A percentile compares a stretch with the other conserved stretches of the same genome.
Conservation (phyloP, 2,797 vertebrate species). For the Steatocranus sp. region DNA sequence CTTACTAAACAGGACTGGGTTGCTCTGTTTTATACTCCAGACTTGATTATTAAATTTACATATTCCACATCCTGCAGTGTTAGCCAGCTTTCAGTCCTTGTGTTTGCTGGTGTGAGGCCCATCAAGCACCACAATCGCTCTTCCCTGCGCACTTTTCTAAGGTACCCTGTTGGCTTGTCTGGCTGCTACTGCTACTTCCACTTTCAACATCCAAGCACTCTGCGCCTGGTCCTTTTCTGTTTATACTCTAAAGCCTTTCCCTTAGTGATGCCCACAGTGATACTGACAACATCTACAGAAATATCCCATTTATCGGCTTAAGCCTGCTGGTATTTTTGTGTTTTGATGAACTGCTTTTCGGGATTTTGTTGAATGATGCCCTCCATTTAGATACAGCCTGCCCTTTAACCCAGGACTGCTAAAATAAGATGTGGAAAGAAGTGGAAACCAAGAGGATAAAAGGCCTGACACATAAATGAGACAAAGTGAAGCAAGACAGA, state of each 20-base stretch:
- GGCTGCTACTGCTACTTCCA: background rate
- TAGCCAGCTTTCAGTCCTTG: background rate
- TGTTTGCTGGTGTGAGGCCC: background rate
- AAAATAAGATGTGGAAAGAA: background rate
- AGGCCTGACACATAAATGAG: background rate
- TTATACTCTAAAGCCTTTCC: background rate
- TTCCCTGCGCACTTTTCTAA: background rate
- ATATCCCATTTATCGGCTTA: background rate
- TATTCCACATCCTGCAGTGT: background rate
- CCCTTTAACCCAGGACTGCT: background rate
- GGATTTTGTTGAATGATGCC: background rate
- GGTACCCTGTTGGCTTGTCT: background rate
- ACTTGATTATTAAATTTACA: background rate
- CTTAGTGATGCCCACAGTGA: background rate
- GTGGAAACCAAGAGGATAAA: background rate
- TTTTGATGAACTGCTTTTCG: background rate
- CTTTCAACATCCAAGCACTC: background rate
- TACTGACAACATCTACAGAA: background rate
- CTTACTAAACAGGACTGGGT: background rate
- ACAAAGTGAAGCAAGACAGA: background rate
- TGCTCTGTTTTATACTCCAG: background rate
- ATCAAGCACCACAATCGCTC: background rate
- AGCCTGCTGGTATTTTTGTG: background rate
- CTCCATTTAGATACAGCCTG: background rate
- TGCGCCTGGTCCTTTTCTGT: background rate